Evolutionary conservation across 2,797 vertebrate species (phyloP), one percentile per base, ranked within the genome.

Genomic region (Coracias cyanogaster): DNA sequence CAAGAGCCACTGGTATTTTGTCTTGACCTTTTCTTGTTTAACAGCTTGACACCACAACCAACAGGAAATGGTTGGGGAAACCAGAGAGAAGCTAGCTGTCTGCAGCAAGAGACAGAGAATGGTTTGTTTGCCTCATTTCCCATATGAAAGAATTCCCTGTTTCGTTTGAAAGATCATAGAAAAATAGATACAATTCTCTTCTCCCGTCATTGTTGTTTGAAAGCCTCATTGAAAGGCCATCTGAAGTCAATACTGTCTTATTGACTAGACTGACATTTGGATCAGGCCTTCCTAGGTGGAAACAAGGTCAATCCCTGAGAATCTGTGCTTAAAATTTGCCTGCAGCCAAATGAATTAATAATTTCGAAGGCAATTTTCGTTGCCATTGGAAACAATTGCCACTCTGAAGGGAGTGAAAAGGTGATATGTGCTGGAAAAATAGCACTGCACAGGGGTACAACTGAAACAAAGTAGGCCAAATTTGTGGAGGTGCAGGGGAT

Each of bases 111-210:
- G 26, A 58, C 11, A 62, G 65, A 61, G 22, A 70, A 25, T 16
- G 57, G 7, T 15, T 29, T 77, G 33, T 92, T 87, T 64, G 54
- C 51, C 15, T 61, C 13, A 26, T 78, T 69, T 72, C 17, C n/a
- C 22, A 9, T 49, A 46, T 35, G 35, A 74, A 91, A 86, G 2
- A 5, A 16, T 70, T 62, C 15, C 19, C 17, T 64, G 20, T 15
- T 91, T 21, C 90, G 87, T 90, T 67, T 73, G 22, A 90, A 71
- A 81, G n/a, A 81, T 91, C n/a, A 87, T 78, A 73, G 48, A 28
- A 82, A 95, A 85, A 57, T 18, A 52, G 15, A 46, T 37, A 12
- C 35, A 60, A 31, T 73, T 87, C 20, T 83, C 14, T 55, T 82
- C 39, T 86, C 16, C 45, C 35, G 31, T 60, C 11, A 25, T 4